Evolutionary conservation across 2,113 vertebrate species (phyloP), one percentile per base, ranked within the genome.

Genomic region (Nothobranchius kuhntae): DNA sequence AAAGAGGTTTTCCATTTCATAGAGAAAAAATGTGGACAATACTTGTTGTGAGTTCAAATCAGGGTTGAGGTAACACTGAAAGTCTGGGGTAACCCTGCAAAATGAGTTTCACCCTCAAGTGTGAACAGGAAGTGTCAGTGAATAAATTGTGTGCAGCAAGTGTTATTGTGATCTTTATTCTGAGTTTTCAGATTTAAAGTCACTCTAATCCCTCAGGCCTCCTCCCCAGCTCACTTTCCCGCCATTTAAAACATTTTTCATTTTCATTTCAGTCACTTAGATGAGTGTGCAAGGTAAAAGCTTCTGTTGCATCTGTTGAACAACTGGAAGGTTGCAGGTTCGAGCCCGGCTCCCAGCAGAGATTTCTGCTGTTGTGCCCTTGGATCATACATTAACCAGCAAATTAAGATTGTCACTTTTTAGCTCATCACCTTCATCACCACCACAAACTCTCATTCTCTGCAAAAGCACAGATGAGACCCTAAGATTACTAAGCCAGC

Each of bases 201-300:
- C 65, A n/a, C 26, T 65, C 14, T 75, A 62, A 73, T 66, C 44
- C 53, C 17, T 36, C 3, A 21, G 2, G 8, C 17, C 44, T 71
- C 14, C 40, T 51, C 48, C 13, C n/a, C 24, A 24, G 24, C 36
- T 36, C 13, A n/a, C 40, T 17, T 66, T 44, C 65, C 11, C 58
- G 53, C 50, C 57, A 61, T 65, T 78, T 35, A 67, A 26, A 51
- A 21, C 35, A 54, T 67, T 77, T 73, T 47, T 35, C 14, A 48
- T 69, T 66, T 67, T 44, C 8, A 54, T 69, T 61, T 38, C 51
- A 74, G 56, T 55, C 60, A 42, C 56, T 71, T 45, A 51, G 36
- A 59, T 24, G 59, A 58, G 30, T 44, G 35, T 1, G 3, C 30
- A 68, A 52, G 12, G 17, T 55, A 59, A 61, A 73, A 64, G 53